phyloP scores from a whole-genome alignment of 2,797 vertebrate genomes.

The Scolopax rusticola region DNA sequence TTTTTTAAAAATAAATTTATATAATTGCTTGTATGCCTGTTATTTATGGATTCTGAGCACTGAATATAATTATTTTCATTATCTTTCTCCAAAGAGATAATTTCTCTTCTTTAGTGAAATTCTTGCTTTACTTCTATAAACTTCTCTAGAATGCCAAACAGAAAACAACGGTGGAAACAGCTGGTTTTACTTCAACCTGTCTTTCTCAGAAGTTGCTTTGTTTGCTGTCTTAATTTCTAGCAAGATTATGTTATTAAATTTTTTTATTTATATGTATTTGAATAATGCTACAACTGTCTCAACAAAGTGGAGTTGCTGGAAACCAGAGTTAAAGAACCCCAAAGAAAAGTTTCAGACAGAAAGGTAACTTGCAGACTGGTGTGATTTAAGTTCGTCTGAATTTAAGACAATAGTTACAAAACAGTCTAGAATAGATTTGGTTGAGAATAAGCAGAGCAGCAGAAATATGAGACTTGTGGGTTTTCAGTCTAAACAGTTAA shows the following conservation, averaged over 20 bases:
- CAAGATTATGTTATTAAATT: neutral
- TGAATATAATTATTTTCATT: neutral
- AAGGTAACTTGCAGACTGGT: constrained; percentile 21
- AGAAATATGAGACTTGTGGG: neutral
- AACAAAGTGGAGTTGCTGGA: neutral
- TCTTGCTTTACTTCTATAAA: neutral
- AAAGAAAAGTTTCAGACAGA: constrained; percentile 30
- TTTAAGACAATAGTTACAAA: neutral
- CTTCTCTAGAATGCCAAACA: neutral
- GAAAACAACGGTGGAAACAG: neutral
- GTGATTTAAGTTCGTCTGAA: neutral
- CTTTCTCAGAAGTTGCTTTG: neutral
- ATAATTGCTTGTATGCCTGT: neutral
- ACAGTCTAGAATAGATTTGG: neutral
- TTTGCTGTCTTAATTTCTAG: neutral
- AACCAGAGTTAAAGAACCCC: neutral
- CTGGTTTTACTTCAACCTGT: neutral
- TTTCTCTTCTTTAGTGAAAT: neutral
- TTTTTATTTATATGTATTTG: neutral
- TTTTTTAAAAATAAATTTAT: neutral
- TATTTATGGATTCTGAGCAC: neutral
- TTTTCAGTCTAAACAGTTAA: neutral
- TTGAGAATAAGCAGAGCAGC: neutral
- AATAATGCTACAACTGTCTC: neutral
- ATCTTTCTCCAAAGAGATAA: neutral